phyloP scores from a whole-genome alignment of 35 echinoderm and acorn worm genomes.

The Ophioderma brevispina region DNA sequence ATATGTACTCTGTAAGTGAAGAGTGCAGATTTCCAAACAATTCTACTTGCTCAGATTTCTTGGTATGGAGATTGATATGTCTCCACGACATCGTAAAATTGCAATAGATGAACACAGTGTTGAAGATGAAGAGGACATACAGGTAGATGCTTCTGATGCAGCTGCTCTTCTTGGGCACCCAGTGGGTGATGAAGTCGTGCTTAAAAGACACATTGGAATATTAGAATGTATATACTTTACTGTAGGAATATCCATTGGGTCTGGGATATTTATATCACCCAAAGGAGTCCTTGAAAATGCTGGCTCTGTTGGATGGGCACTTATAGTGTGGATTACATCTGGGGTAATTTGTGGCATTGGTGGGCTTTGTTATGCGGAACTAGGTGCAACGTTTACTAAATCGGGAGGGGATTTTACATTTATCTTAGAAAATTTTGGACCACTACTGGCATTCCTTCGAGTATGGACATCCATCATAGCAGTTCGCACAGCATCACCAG shows the following conservation, averaged over 20 bases:
- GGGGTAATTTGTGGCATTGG: constrained; percentile 26
- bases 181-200: constrained; percentile 11
- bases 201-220: constrained; percentile 53
- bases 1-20: no score
- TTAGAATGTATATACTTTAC: constrained; percentile 63
- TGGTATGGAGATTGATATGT: neutral
- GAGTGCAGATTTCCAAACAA: no score
- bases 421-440: constrained; percentile 53
- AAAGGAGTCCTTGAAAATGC: constrained; percentile 63
- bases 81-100: neutral
- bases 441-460: constrained; percentile 38
- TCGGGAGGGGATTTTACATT: constrained; percentile 60
- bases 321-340: constrained; percentile 33
- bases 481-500: constrained; percentile 42
- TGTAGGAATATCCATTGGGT: constrained; percentile 73
- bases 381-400: constrained; percentile 33
- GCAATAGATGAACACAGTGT: no score
- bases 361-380: constrained; percentile 49
- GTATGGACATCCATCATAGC: constrained; percentile 51
- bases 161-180: neutral
- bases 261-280: constrained; percentile 93
- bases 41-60: neutral
- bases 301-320: constrained; percentile 40
- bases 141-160: no score
- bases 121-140: no score